Percentiles rank a stretch among this genome's conserved stretches.
Evolutionary conservation across 2,888 invertebrate genomes (phyloP).

Genomic region (Ferrisia virgata): DNA sequence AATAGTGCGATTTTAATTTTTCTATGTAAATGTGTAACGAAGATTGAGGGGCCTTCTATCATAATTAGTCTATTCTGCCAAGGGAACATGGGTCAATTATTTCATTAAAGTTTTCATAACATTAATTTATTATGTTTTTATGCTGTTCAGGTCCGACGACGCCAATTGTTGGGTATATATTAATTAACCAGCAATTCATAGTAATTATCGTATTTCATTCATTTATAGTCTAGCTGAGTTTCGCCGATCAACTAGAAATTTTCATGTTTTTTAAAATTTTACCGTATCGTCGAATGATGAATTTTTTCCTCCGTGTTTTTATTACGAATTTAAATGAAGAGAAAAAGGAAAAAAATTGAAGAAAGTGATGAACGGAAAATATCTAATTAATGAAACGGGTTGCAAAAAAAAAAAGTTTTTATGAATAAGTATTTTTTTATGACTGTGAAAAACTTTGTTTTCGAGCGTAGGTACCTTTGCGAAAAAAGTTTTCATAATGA

Average conservation of each 20-base stretch:
- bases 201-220: constrained; percentile 1
- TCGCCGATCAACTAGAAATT: constrained; percentile 13
- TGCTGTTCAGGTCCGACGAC: constrained; percentile 20
- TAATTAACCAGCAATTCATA: not conserved
- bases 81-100: constrained; percentile 20
- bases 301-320: not conserved
- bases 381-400: not conserved
- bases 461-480: not conserved
- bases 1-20: not conserved
- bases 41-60: not conserved
- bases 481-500: not conserved
- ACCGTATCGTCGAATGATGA: not conserved
- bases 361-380: not conserved
- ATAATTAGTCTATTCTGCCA: constrained; percentile 12
- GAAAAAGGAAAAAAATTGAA: not conserved
- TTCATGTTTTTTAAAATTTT: not conserved
- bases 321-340: not conserved
- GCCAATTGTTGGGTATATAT: constrained; percentile 10
- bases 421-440: not conserved
- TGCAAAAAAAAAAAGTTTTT: not conserved
- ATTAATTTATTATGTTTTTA: constrained; percentile 23
- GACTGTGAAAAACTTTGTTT: not conserved
- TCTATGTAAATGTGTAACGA: not conserved
- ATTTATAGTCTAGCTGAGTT: not conserved
- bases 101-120: constrained; percentile 22